Evolutionary conservation across 2,797 vertebrate species (phyloP), one percentile per base, ranked within the genome.

Genomic region (Myotis myotis): DNA sequence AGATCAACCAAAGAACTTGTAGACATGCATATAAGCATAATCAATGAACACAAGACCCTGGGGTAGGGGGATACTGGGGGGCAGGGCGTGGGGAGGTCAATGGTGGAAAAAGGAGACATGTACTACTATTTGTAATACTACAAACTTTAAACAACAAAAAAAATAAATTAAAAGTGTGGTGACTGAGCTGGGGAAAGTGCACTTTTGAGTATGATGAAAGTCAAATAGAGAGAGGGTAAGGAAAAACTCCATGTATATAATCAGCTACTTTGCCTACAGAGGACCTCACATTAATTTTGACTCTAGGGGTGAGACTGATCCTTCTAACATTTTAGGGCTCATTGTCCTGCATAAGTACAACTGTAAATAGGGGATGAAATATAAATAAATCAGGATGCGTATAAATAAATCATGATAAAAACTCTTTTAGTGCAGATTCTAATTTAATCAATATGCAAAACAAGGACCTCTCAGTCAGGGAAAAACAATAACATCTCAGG

Each of bases 361-460:
- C 25, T 87, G 0, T 84, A 94, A 95, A 68, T 62, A 25, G 20
- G 9, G 9, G 91, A 84, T 82, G 12, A 82, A 96, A 55, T 47
- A 71, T 23, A 70, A 89, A 81, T 64, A 92, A 96, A 86, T 82
- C 75, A 95, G 38, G 47, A 28, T 25, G 74, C n/a, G 9, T 71
- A 38, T 96, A 97, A 97, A 90, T 55, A 96, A 92, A 94, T 94
- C 62, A 83, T 47, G 22, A 86, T 22, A 84, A 71, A 91, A 72
- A 30, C 22, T 94, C 78, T 6, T 96, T 95, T 82, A 70, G 57
- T 38, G 20, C 36, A 70, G 38, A 81, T 94, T 78, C 75, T 95
- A 96, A 87, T 81, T 96, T 95, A 94, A 97, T 96, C 66, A 95
- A 80, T 38, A 44, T 81, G 47, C 7, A 89, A 90, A 89, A 91